Evolutionary conservation across 2,797 vertebrate species (phyloP), one percentile per base, ranked within the genome.

Genomic region (Typhlichthys eigenmanni): DNA sequence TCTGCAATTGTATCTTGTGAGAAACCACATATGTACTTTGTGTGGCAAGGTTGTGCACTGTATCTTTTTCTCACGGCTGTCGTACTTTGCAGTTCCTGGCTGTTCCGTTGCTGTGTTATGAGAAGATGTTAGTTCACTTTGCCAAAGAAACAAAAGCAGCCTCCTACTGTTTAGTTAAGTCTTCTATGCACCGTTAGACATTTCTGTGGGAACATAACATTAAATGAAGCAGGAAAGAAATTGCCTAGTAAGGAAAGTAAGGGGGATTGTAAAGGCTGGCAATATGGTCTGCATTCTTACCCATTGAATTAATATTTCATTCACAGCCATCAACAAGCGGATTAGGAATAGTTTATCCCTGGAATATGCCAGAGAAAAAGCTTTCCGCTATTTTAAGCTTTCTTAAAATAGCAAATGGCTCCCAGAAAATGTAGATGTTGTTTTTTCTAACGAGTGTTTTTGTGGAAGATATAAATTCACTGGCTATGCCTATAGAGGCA

Each of bases 241-340:
- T 54, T 79, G 64, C 71, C 66, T 50, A 49, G 72, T 72, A 69
- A 81, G 69, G 70, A 86, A 43, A 43, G 1, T 43, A 43, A 43
- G 38, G 38, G 38, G 38, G 38, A 43, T 43, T 43, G 78, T 71
- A 71, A 51, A 69, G 80, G 81, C 51, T 68, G 79, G 81, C 74
- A 70, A 75, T 84, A 69, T 68, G 58, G 79, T 61, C 80, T 72
- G 78, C 73, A 68, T 83, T 83, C 72, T 75, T 67, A 73, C 75
- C 73, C 66, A 48, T 29, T 66, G 60, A 84, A 86, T 90, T 76
- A 79, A 89, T 89, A 84, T 88, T 90, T 87, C 16, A 89, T 86
- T 69, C 71, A 59, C 63, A 79, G 69, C 82, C 79, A 80, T 84
- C 76, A 82, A 43, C 73, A 50, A 47, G 62, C 80, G 66, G 68